Conservation (phyloP, 2,888 invertebrate genomes). For the Alloplasta piceator region DNA sequence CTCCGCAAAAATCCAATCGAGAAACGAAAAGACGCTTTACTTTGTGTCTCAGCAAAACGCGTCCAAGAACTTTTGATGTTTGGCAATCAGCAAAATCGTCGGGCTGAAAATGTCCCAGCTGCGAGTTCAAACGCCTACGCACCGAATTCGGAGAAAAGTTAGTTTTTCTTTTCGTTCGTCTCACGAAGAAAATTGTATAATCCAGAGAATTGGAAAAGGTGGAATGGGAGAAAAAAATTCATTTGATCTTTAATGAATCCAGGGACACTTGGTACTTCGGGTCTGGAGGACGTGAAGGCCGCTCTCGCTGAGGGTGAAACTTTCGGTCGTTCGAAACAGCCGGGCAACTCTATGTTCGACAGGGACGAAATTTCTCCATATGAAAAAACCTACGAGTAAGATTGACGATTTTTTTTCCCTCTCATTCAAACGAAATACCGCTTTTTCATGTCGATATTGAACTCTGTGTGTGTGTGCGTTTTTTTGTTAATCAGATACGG, state of each 20-base stretch:
- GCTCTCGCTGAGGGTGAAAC: conserved; percentile 71
- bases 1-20: no score
- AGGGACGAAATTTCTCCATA: conserved; percentile 69
- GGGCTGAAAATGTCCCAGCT: conserved; percentile 68
- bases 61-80: conserved; percentile 83
- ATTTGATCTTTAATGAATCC: background rate
- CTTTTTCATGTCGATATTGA: background rate
- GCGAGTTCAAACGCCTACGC: conserved; percentile 65
- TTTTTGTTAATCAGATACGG: conserved; percentile 72
- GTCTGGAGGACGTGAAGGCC: conserved; percentile 75
- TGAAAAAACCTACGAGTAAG: conserved; percentile 78
- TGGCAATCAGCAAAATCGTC: conserved; percentile 82
- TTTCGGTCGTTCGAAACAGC: conserved; percentile 68
- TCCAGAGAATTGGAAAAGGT: no score
- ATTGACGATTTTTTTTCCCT: conserved; percentile 4
- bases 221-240: background rate
- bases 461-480: background rate
- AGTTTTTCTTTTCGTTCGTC: conserved; percentile 41
- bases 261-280: conserved; percentile 77
- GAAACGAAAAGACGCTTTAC: no score
- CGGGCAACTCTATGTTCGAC: conserved; percentile 69
- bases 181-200: background rate
- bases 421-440: background rate
- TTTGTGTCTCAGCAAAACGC: conserved; percentile 77
- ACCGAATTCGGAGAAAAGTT: conserved; percentile 76